Conservation (phyloP, 2,888 invertebrate genomes). For the Sphaeridia pumilis region DNA sequence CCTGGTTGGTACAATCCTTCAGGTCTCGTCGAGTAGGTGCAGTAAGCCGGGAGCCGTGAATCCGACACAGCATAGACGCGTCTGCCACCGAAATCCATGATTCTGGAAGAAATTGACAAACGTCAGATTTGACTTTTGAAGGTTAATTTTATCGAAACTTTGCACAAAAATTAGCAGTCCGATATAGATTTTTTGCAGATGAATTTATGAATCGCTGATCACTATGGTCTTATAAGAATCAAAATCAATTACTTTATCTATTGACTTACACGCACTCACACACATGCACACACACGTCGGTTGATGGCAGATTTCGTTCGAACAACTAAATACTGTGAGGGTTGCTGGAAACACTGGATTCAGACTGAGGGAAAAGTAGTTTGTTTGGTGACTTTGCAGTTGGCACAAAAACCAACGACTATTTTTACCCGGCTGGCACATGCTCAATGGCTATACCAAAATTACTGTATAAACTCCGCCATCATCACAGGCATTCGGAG, state of each 20-base stretch:
- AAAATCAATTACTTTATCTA: constrained; percentile 2
- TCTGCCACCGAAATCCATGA: constrained; percentile 13
- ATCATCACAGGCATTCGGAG: too few relatives aligned
- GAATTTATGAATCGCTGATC: neutral
- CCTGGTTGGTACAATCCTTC: constrained; percentile 1
- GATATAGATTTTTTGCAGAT: neutral
- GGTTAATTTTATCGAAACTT: neutral
- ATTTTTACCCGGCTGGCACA: constrained; percentile 14
- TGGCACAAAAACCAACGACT: constrained; percentile 15
- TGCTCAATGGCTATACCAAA: too few relatives aligned
- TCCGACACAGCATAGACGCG: constrained; percentile 12
- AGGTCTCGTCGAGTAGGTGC: constrained; percentile 13
- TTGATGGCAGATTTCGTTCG: too few relatives aligned
- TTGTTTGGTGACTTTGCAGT: constrained; percentile 10
- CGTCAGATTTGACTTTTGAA: neutral
- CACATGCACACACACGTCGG: too few relatives aligned
- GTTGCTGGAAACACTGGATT: constrained; percentile 7
- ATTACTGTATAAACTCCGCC: too few relatives aligned
- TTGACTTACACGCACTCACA: neutral
- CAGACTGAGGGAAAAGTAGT: constrained; percentile 12
- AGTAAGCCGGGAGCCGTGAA: constrained; percentile 12
- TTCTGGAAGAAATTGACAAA: neutral
- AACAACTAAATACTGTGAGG: neutral
- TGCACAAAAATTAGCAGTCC: neutral
- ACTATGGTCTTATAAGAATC: neutral